Conservation (phyloP, 2,797 vertebrate genomes). For the Apodemus agrarius region DNA sequence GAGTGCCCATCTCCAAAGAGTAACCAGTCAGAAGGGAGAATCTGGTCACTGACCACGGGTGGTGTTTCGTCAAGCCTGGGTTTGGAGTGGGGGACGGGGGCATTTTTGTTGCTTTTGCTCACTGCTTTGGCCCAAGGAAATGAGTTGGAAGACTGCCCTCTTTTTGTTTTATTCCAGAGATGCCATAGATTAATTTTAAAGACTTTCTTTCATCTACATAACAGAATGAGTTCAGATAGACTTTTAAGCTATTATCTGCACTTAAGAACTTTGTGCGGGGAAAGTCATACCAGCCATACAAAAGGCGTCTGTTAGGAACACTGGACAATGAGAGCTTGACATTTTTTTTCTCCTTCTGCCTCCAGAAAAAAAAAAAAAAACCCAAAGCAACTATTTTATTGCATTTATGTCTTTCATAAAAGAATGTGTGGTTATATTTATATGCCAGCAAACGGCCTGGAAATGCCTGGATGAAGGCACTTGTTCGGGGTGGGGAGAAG, state of each 20-base stretch:
- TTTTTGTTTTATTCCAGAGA: slow-evolving; percentile 74
- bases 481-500: slow-evolving; percentile 18
- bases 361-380: slow-evolving; percentile 72
- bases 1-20: slow-evolving; percentile 57
- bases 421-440: slow-evolving; percentile 76
- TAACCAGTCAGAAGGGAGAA: slow-evolving; percentile 47
- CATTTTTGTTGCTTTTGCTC: slow-evolving; percentile 77
- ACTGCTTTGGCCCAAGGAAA: slow-evolving; percentile 79
- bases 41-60: slow-evolving; percentile 39
- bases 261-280: slow-evolving; percentile 76
- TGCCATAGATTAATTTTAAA: slow-evolving; percentile 84
- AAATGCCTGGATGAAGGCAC: slow-evolving; percentile 51
- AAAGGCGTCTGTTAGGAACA: slow-evolving; percentile 79
- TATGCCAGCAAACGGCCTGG: slow-evolving; percentile 68
- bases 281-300: slow-evolving; percentile 70
- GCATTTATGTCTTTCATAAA: slow-evolving; percentile 77
- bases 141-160: slow-evolving; percentile 73
- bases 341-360: slow-evolving; percentile 81
- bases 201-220: slow-evolving; percentile 83
- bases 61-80: slow-evolving; percentile 14
- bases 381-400: slow-evolving; percentile 80
- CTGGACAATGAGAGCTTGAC: slow-evolving; percentile 76
- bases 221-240: slow-evolving; percentile 81
- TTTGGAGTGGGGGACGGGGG: slow-evolving; percentile 56
- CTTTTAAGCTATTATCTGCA: slow-evolving; percentile 82